phyloP scores from a whole-genome alignment of 2,888 invertebrate genomes.

The Notodromas monacha region DNA sequence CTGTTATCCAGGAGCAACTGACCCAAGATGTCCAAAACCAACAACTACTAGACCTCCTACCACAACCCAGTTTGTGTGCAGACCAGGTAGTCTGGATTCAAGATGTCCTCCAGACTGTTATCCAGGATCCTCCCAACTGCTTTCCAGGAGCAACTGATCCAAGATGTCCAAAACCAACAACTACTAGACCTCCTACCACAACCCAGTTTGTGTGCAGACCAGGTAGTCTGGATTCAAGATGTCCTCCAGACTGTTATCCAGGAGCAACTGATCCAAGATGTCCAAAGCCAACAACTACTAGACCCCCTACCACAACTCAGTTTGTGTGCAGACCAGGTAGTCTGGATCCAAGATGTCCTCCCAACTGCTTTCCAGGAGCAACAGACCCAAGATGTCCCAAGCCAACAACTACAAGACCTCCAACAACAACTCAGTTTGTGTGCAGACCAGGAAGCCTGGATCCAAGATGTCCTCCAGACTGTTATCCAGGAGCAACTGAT shows the following conservation, averaged over 20 bases:
- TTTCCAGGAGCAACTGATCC: background rate
- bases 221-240: background rate
- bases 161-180: background rate
- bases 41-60: background rate
- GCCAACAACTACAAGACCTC: background rate
- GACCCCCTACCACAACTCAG: background rate
- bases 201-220: background rate
- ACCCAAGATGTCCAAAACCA: slow-evolving; percentile 1
- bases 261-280: background rate
- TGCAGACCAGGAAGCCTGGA: slow-evolving; percentile 1
- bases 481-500: background rate
- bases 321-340: slow-evolving; percentile 1
- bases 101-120: slow-evolving; percentile 1
- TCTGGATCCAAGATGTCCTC: slow-evolving; percentile 1
- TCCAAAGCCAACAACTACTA: background rate
- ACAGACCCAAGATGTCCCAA: background rate
- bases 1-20: too few relatives aligned
- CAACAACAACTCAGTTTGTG: background rate
- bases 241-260: background rate
- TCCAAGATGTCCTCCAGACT: slow-evolving; percentile 1
- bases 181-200: background rate
- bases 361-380: background rate
- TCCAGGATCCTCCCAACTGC: too few relatives aligned
- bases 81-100: slow-evolving; percentile 1
- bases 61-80: background rate